Evolutionary conservation across 2,797 vertebrate species (phyloP).

Genomic region (Lepilemur ruficaudatus): DNA sequence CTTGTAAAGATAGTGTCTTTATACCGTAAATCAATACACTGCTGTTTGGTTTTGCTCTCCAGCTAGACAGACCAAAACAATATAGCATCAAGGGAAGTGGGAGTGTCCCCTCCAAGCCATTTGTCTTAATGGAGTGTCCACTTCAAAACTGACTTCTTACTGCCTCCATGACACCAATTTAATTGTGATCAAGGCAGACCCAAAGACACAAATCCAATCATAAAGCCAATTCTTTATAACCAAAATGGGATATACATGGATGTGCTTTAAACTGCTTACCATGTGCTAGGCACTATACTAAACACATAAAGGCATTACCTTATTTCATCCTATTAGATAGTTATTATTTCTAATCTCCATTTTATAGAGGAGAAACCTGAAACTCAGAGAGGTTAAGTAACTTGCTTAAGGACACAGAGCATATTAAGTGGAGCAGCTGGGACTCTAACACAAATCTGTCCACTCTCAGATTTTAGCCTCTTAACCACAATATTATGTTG

Average conservation of each 20-base stretch:
- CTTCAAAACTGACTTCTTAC: conserved; percentile 40
- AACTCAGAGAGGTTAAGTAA: neutral
- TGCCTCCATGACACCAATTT: neutral
- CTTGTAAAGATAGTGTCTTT: conserved; percentile 67
- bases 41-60: conserved; percentile 53
- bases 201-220: conserved; percentile 43
- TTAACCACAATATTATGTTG: neutral
- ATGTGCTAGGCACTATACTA: neutral
- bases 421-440: neutral
- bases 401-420: neutral
- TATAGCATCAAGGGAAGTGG: conserved; percentile 13
- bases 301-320: neutral
- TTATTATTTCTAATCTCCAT: neutral
- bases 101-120: conserved; percentile 21
- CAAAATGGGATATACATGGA: neutral
- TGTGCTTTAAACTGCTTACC: neutral
- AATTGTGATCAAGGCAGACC: conserved; percentile 50
- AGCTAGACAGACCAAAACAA: conserved; percentile 54
- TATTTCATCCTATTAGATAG: neutral
- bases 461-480: neutral
- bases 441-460: neutral
- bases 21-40: conserved; percentile 56
- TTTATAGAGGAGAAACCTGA: neutral
- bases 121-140: conserved; percentile 53
- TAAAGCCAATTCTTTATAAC: conserved; percentile 18